Evolutionary conservation across 1,140 invertebrate species (phyloP), one percentile per base, ranked within the genome.

Genomic region (Magallana ariakensis): DNA sequence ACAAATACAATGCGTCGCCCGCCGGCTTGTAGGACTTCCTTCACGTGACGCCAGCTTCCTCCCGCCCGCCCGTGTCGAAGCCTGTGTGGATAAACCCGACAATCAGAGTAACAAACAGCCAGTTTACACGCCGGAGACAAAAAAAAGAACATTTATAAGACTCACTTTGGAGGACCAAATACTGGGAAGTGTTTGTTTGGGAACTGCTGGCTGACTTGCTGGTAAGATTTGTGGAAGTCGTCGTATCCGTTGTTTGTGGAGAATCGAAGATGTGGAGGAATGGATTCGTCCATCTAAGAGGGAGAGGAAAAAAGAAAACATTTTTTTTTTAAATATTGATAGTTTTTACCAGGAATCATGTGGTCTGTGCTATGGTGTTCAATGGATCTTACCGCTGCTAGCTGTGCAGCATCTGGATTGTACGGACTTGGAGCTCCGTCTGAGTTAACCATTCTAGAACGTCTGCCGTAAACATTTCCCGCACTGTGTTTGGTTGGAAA

Each of bases 41-140:
- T 93, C 15, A 93, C 91, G 85, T 93, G 93, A 66, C 92, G 85
- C 93, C 93, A 93, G 57, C 91, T 92, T 15, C 93, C 93, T 4
- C 93, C 93, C 11, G 90, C 91, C 19, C 92, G 87, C 11, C 93
- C 93, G 15, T 91, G 90, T 81, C 93, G 89, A 85, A 92, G 88
- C 85, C 93, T 93, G 84, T 56, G 55, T n/a, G 84, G n/a, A 56
- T 26, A 66, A 66, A 70, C 33, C 33, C 33, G 1, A 46, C 33
- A 46, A 46, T 5, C 33, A 46, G 33, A 46, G 33, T 46, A 46
- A 46, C 33, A 1, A 46, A 46, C 5, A 46, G 33, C 33, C 33
- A 46, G 33, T 46, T 46, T 46, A 46, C 33, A 46, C 33, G 1
- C 33, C 33, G 5, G 33, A 46, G 33, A 46, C 33, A 46, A 33